phyloP scores from a whole-genome alignment of 1,140 invertebrate species.

The Triops longicaudatus region DNA sequence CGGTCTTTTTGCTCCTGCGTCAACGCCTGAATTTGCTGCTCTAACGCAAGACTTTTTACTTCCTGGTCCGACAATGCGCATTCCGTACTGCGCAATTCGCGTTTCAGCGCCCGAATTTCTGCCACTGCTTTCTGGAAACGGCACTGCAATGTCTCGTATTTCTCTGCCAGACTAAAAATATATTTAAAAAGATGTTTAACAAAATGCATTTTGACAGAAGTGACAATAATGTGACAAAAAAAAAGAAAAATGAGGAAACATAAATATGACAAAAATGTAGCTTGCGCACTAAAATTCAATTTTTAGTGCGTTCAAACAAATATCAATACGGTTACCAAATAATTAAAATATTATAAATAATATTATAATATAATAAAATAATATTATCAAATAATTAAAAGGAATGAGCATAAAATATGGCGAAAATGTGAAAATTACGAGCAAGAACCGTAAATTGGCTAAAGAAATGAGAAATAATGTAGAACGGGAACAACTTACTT shows the following conservation, averaged over 20 bases:
- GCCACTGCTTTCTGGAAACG: conserved; percentile 71
- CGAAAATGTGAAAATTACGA: too few relatives aligned
- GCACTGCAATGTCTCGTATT: conserved; percentile 61
- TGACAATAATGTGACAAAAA: not conserved
- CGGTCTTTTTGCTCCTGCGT: conserved; percentile 63
- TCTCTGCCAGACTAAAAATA: conserved; percentile 55
- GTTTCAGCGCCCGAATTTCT: conserved; percentile 71
- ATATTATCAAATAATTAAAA: too few relatives aligned
- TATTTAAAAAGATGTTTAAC: conserved; percentile 28
- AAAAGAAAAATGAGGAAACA: too few relatives aligned
- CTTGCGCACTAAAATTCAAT: too few relatives aligned
- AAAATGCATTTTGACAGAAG: not conserved
- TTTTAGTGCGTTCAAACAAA: too few relatives aligned
- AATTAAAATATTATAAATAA: too few relatives aligned
- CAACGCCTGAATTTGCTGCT: conserved; percentile 57
- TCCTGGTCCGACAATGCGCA: conserved; percentile 69
- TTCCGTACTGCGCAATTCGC: conserved; percentile 68
- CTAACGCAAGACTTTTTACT: conserved; percentile 59
- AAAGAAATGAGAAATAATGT: not conserved
- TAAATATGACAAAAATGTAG: too few relatives aligned
- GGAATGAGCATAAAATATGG: too few relatives aligned
- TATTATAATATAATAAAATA: too few relatives aligned
- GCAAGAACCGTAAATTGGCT: too few relatives aligned
- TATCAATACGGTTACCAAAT: too few relatives aligned
- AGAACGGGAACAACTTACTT: conserved; percentile 40